Evolutionary conservation across 1,140 invertebrate genomes (phyloP).

Genomic region (Solenopsis fugax): DNA sequence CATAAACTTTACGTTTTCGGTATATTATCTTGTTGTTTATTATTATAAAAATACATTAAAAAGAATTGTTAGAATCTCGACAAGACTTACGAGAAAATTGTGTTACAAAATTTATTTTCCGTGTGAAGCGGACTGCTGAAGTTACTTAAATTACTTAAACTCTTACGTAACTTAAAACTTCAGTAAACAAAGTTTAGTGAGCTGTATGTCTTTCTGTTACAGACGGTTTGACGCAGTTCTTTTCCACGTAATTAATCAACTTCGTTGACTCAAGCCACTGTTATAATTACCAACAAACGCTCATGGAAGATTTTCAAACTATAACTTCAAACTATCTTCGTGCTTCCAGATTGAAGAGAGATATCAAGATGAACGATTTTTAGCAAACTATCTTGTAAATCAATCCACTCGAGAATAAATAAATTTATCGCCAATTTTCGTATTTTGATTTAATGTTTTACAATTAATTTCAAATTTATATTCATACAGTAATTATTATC

Average conservation of each 20-base stretch:
- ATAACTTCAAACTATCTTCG: background rate
- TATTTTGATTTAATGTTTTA: background rate
- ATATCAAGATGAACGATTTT: background rate
- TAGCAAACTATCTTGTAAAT: background rate
- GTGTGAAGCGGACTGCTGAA: background rate
- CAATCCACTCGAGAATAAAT: background rate
- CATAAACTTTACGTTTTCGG: background rate
- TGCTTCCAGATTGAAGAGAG: background rate
- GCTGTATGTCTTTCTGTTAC: conserved; percentile 19
- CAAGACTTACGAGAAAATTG: conserved; percentile 3
- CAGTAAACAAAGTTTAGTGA: background rate
- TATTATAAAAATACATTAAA: background rate
- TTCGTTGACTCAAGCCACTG: background rate
- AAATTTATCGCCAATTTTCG: background rate
- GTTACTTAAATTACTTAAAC: conserved; percentile 18
- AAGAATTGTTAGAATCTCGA: background rate
- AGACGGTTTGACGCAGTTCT: background rate
- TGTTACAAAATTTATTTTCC: background rate
- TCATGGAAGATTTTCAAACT: background rate
- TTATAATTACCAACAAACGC: conserved; percentile 23
- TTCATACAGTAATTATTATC: background rate
- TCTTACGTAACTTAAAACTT: conserved; percentile 14
- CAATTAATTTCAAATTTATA: background rate
- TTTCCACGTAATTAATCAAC: conserved; percentile 34
- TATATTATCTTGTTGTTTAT: background rate